A percentile compares a stretch with the other conserved stretches of the same genome.
Conservation (phyloP, 1,140 invertebrate genomes). For the Diorhabda carinulata region DNA sequence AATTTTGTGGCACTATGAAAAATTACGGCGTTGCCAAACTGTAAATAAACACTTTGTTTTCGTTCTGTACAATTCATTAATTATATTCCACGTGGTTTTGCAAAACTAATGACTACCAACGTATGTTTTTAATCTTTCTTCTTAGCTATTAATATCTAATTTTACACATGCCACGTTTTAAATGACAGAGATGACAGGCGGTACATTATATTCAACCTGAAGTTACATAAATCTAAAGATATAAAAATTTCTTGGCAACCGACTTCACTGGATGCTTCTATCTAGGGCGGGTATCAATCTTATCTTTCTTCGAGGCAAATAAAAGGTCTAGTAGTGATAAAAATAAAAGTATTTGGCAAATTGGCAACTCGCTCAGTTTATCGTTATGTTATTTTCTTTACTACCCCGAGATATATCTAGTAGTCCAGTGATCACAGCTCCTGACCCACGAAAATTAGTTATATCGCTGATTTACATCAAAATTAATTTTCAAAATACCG, state of each 20-base stretch:
- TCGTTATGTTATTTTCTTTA: constrained; percentile 9
- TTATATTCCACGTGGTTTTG: too few relatives aligned
- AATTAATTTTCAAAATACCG: too few relatives aligned
- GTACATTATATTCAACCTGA: constrained; percentile 7
- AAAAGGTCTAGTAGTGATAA: background rate
- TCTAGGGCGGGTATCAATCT: constrained; percentile 5
- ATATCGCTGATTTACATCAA: too few relatives aligned
- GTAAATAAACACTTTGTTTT: too few relatives aligned
- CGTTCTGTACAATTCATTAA: too few relatives aligned
- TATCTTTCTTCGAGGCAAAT: background rate
- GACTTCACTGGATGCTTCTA: background rate
- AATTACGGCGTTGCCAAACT: too few relatives aligned
- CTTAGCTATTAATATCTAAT: constrained; percentile 15
- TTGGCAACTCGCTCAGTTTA: constrained; percentile 1
- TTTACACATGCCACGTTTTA: constrained; percentile 7
- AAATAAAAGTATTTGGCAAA: constrained; percentile 13
- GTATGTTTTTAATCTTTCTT: too few relatives aligned
- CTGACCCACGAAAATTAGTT: too few relatives aligned
- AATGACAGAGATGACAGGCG: constrained; percentile 10
- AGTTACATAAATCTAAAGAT: constrained; percentile 4
- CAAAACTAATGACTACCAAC: too few relatives aligned
- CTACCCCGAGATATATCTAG: background rate
- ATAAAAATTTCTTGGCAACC: constrained; percentile 5
- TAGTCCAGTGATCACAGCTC: too few relatives aligned
- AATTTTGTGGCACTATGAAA: too few relatives aligned